Evolutionary conservation across 2,888 invertebrate species (phyloP), one percentile per base, ranked within the genome.

Genomic region (Nematopogon swammerdamellus): DNA sequence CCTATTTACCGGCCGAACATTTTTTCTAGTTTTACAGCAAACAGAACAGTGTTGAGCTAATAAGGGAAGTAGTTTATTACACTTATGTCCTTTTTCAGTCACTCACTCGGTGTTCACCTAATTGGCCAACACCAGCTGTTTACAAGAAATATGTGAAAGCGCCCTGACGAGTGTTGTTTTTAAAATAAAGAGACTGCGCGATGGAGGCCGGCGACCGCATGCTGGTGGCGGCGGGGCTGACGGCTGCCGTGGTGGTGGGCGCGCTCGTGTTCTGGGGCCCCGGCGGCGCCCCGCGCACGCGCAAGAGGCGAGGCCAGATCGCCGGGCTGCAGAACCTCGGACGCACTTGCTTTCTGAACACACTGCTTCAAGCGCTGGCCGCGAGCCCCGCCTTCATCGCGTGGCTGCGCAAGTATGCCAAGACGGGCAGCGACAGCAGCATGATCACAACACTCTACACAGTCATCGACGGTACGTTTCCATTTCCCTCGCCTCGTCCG

Each of bases 331-430:
- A 91, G 57, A 97, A 97, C 76, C 82, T 95, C 55, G 96, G 96
- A 44, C 88, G 92, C 58, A 95, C 95, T 1, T 97, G 97, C 70
- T 97, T 96, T 67, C 75, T 97, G 49, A 97, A 97, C 73, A 91
- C 95, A 0, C 76, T 96, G 46, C 79, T 97, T 19, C 97, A 97
- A 75, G 91, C 94, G 2, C 74, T 96, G 56, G 92, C 95, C 19
- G 90, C 95, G 3, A 93, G 93, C 67, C 89, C 92, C 36, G 85
- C 85, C 53, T 91, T 96, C 63, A 84, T 90, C 51, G 83, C 84
- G 14, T 97, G 96, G 96, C 74, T 96, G 25, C 85, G 86, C 59
- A 75, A 81, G 53, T 84, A 85, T 56, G 85, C 85, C 6, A 80
- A 83, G 51, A 74, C 80, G 20, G 74, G 77, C 44, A 84, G 84